phyloP scores from a whole-genome alignment of 2,888 invertebrate genomes.

The Elysia crispata region DNA sequence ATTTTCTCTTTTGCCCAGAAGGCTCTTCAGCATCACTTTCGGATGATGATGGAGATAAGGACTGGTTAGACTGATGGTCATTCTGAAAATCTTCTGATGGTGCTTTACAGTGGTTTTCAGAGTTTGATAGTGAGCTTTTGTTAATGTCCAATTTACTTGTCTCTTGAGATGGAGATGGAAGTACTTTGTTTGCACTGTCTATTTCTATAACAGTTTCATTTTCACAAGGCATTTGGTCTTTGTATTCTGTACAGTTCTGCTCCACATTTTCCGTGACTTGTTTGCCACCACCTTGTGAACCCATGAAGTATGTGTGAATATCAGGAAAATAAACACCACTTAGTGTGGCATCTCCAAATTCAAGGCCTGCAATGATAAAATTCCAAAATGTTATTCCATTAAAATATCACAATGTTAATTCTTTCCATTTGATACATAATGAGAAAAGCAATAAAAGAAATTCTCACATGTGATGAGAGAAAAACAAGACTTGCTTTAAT shows the following conservation, averaged over 20 bases:
- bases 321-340: constrained; percentile 51
- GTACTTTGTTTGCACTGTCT: background rate
- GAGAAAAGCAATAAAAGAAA: background rate
- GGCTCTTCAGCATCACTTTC: constrained; percentile 9
- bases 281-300: background rate
- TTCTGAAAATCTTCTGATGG: too few relatives aligned
- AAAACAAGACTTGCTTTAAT: background rate
- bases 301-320: constrained; percentile 50
- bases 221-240: background rate
- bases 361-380: constrained; percentile 44
- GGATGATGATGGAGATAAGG: background rate
- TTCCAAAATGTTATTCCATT: background rate
- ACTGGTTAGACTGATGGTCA: too few relatives aligned
- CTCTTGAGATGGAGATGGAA: background rate
- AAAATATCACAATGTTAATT: background rate
- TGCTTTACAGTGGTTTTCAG: background rate
- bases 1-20: too few relatives aligned
- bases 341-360: constrained; percentile 53
- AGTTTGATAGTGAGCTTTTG: background rate
- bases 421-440: background rate
- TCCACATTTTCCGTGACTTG: constrained; percentile 40
- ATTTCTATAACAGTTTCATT: background rate
- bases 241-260: background rate
- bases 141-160: too few relatives aligned
- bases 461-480: background rate